These are phyloP conservation scores for Peromyscus polionotus DNA, from an alignment of 2,113 vertebrate genomes.

Conservation along the genomic window DNA sequence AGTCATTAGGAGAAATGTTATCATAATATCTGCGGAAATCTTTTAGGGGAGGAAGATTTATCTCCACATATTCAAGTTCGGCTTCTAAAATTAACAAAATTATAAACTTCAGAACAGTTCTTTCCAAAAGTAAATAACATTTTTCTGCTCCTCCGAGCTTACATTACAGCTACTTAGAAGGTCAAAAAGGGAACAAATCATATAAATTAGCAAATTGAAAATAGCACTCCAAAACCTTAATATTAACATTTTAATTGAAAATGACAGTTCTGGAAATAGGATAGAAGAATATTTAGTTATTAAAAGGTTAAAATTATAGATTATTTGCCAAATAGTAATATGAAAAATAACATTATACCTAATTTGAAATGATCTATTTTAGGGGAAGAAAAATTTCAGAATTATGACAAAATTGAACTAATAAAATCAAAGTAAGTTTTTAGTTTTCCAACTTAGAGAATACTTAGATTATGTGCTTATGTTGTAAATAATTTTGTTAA, in stretches of 20 bases:
- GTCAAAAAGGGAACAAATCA: neutral
- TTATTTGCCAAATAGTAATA: neutral
- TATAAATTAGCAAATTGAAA: neutral
- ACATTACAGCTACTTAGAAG: neutral
- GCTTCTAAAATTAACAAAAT: neutral
- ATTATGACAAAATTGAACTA: neutral
- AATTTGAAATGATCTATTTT: neutral
- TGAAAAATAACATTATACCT: slow-evolving; percentile 8
- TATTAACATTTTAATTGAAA: neutral
- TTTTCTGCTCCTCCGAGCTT: neutral
- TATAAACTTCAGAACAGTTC: neutral
- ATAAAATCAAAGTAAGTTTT: neutral
- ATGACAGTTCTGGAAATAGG: neutral
- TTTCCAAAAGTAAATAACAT: neutral
- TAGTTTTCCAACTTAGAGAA: slow-evolving; percentile 32
- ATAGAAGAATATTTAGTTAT: neutral
- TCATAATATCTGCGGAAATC: neutral
- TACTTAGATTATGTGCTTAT: neutral
- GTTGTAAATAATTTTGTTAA: neutral
- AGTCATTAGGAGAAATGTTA: neutral
- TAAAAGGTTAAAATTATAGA: slow-evolving; percentile 7
- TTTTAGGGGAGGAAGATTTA: neutral
- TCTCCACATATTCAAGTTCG: neutral
- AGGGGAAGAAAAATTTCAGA: neutral
- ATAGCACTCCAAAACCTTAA: slow-evolving; percentile 47